phyloP scores from a whole-genome alignment of 2,888 invertebrate species.

The Reticulitermes lucifugus region DNA sequence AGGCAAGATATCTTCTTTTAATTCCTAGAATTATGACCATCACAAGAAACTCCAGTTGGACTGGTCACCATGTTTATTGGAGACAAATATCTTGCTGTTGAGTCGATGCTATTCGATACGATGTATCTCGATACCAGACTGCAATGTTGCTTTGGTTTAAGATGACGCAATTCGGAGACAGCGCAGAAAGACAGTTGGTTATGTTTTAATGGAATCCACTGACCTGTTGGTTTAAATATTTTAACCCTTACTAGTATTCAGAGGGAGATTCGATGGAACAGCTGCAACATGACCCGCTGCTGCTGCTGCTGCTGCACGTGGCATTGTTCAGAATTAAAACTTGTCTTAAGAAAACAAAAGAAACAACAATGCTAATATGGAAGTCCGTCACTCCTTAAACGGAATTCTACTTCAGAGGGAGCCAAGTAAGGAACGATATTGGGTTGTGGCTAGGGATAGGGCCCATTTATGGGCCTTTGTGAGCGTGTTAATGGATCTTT shows the following conservation, averaged over 20 bases:
- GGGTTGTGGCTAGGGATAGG: not conserved
- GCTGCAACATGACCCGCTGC: not conserved
- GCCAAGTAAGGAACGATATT: not conserved
- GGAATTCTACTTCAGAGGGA: not conserved
- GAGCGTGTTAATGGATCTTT: too few species aligned
- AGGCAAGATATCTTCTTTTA: too few species aligned
- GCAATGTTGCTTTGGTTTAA: not conserved
- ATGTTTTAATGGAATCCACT: not conserved
- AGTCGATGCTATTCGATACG: not conserved
- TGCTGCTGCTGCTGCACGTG: not conserved
- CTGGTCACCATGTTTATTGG: not conserved
- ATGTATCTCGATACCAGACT: not conserved
- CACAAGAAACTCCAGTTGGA: too few species aligned
- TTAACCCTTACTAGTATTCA: slow-evolving; percentile 1
- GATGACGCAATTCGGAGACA: slow-evolving; percentile 1
- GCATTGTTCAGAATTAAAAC: not conserved
- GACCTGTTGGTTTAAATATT: slow-evolving; percentile 28
- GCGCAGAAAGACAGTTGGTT: not conserved
- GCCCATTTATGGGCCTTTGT: not conserved
- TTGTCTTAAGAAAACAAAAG: not conserved
- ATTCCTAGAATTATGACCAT: too few species aligned
- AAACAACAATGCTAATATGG: not conserved
- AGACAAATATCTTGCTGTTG: not conserved
- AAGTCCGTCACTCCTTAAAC: not conserved
- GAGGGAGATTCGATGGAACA: not conserved